Evolutionary conservation across 2,113 vertebrate species (phyloP), one percentile per base, ranked within the genome.

Genomic region (Parotia lawesii): DNA sequence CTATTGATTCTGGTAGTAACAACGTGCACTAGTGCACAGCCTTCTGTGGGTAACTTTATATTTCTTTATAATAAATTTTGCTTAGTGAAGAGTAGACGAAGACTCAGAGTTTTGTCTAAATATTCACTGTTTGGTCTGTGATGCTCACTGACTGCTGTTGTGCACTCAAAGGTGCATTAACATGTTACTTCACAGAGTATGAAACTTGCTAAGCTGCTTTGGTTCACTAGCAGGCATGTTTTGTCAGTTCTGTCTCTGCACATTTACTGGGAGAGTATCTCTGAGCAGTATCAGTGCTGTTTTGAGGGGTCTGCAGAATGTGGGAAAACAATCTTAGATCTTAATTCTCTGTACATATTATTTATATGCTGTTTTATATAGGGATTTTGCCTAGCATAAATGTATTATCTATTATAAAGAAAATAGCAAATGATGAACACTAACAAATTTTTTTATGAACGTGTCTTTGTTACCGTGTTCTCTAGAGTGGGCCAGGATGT

Each of bases 121-220:
- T 56, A 11, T 13, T 7, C 28, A 1, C 6, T 14, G 2, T 51
- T 6, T 25, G 2, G 0, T 24, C 10, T 5, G 0, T 42, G 33
- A 2, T 66, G 15, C 10, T 62, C 25, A 2, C 3, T 27, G 20
- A 4, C 28, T 48, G 13, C 6, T 2, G 23, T 24, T 75, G 57
- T 50, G 42, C 8, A 1, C 12, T 37, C 11, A 20, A 2, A n/a
- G 0, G 1, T 45, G 35, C 18, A 6, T 21, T 53, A 3, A 20
- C 33, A 3, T 24, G 5, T 69, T 65, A 20, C 31, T 83, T 67
- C 21, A 3, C 18, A 19, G 24, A 11, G 10, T 29, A 8, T 17
- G 33, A 51, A 64, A 66, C 33, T 73, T 56, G 18, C 2, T 62
- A 12, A 67, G 17, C 17, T 47, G 47, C 61, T 60, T 42, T 58